These are phyloP conservation scores for Paralinhomoeus sp. DNA, from an alignment of 2,888 invertebrate species.

Conservation along the genomic window DNA sequence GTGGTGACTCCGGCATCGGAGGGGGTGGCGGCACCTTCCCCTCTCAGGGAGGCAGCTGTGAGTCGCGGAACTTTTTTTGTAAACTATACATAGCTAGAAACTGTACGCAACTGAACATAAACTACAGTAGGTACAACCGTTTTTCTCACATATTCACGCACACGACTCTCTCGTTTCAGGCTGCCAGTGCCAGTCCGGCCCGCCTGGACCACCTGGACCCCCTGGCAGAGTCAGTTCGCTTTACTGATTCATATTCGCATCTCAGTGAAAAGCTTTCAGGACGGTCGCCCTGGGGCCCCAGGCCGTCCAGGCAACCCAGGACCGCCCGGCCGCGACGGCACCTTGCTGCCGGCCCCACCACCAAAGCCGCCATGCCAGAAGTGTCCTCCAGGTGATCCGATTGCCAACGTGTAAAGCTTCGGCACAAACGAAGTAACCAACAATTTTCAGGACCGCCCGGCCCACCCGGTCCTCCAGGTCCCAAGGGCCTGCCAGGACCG, in stretches of 20 bases:
- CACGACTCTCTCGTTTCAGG: background rate
- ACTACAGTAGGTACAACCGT: background rate
- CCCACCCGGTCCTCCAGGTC: conserved; percentile 19
- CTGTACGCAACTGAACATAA: background rate
- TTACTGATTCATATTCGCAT: too few relatives aligned
- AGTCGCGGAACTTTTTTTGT: background rate
- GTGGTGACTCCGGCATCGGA: conserved; percentile 7
- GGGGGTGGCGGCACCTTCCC: conserved; percentile 7
- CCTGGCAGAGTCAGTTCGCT: too few relatives aligned
- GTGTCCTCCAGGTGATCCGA: conserved; percentile 12
- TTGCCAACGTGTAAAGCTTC: conserved; percentile 13
- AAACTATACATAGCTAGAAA: background rate
- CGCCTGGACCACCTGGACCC: conserved; percentile 16
- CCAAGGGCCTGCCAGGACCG: conserved; percentile 15
- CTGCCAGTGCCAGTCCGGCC: conserved; percentile 22
- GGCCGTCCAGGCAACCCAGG: conserved; percentile 20
- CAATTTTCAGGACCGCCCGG: conserved; percentile 3
- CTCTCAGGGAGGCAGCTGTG: conserved; percentile 12
- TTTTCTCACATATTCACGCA: background rate
- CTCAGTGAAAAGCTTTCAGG: too few relatives aligned
- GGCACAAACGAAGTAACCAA: conserved; percentile 6
- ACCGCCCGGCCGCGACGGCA: conserved; percentile 16
- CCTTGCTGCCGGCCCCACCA: conserved; percentile 22
- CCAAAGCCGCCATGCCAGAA: conserved; percentile 25
- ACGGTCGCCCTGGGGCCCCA: conserved; percentile 19